phyloP scores from a whole-genome alignment of 2,113 vertebrate species.

The Procapra przewalskii region DNA sequence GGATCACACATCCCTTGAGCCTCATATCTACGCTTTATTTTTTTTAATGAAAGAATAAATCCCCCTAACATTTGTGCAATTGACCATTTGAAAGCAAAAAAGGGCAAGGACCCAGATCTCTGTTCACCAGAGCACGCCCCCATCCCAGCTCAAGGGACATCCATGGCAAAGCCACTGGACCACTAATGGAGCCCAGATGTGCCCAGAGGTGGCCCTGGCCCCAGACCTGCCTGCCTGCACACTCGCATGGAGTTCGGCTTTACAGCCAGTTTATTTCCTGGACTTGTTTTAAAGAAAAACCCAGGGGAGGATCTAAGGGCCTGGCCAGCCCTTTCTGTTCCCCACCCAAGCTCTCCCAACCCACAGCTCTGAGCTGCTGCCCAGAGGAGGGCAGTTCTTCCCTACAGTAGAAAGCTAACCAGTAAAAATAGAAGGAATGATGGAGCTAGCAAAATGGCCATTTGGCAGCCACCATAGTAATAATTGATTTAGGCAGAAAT shows the following conservation, averaged over 20 bases:
- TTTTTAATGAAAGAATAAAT: background rate
- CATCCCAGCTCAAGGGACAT: slow-evolving; percentile 33
- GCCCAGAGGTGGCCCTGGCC: slow-evolving; percentile 76
- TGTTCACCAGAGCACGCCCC: background rate
- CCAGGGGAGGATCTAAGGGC: background rate
- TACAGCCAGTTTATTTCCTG: slow-evolving; percentile 55
- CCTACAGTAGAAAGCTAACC: background rate
- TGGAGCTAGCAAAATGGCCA: background rate
- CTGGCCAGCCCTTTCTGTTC: background rate
- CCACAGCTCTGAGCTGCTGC: background rate
- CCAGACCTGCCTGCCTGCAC: slow-evolving; percentile 55
- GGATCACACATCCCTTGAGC: background rate
- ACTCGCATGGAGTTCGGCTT: background rate
- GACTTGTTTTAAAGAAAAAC: background rate
- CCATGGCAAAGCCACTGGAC: slow-evolving; percentile 50
- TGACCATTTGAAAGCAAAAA: background rate
- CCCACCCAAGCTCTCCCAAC: background rate
- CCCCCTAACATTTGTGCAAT: background rate
- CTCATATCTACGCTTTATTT: background rate
- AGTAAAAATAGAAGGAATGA: background rate
- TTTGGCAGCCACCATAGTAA: background rate
- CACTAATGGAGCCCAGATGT: slow-evolving; percentile 79
- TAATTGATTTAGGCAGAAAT: background rate
- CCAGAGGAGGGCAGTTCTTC: background rate
- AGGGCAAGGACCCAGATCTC: background rate